Evolutionary conservation across 2,888 invertebrate genomes (phyloP).

Genomic region (Sipunculus nudus): DNA sequence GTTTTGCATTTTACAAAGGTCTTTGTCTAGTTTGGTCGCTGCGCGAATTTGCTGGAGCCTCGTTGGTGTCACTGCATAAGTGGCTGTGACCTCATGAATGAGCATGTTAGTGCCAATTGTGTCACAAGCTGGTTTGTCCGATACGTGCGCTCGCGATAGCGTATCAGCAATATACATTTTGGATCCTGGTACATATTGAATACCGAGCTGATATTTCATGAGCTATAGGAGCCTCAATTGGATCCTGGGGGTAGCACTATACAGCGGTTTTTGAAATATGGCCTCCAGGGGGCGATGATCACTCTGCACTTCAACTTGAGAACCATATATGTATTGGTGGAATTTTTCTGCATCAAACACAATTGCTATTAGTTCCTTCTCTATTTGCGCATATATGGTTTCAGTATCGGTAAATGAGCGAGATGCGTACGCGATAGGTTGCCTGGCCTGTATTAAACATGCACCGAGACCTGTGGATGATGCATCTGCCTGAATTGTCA

Average conservation of each 20-base stretch:
- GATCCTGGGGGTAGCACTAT: neutral
- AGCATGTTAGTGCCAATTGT: no score
- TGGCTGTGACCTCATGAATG: neutral
- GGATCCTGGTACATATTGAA: constrained; percentile 1
- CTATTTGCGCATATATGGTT: constrained; percentile 29
- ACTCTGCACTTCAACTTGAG: constrained; percentile 27
- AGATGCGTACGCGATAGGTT: constrained; percentile 35
- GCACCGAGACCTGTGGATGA: constrained; percentile 37
- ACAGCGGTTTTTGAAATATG: neutral
- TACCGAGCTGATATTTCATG: neutral
- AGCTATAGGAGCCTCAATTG: neutral
- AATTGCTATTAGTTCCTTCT: constrained; percentile 39
- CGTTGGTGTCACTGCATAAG: constrained; percentile 6
- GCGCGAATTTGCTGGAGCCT: constrained; percentile 8
- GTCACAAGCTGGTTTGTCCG: no score
- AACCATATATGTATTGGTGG: constrained; percentile 37
- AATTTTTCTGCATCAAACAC: constrained; percentile 34
- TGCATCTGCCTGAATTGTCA: constrained; percentile 38
- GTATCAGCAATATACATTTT: neutral
- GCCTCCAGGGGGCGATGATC: constrained; percentile 20
- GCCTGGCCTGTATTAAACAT: constrained; percentile 32
- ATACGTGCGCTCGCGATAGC: no score
- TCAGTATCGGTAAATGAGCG: constrained; percentile 34
- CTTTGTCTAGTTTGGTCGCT: constrained; percentile 8
- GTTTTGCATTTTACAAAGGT: neutral